Evolutionary conservation across 2,113 vertebrate genomes (phyloP).

Genomic region (Gambusia affinis): DNA sequence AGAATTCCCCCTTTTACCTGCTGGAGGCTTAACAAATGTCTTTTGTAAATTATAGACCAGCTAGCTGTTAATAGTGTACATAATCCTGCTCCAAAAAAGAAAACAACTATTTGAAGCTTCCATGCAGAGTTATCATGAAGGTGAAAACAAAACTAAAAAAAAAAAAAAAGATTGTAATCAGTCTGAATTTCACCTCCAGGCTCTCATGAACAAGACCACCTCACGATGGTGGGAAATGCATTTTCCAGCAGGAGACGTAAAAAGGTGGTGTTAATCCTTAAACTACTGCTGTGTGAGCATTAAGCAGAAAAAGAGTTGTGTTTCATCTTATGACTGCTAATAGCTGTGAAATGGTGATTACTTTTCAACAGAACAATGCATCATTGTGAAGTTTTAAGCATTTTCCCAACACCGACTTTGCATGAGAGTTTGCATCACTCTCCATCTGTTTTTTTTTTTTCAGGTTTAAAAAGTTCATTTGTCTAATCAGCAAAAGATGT

Average conservation of each 20-base stretch:
- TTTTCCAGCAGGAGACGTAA: conserved; percentile 16
- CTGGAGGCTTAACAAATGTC: conserved; percentile 9
- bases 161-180: conserved; percentile 42
- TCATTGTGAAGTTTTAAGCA: conserved; percentile 1
- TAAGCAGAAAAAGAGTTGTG: conserved; percentile 2
- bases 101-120: conserved; percentile 67
- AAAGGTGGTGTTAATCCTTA: conserved; percentile 38
- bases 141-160: conserved; percentile 55
- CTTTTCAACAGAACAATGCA: conserved; percentile 22
- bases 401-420: conserved; percentile 17
- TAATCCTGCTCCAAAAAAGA: conserved; percentile 52
- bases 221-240: conserved; percentile 61
- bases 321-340: conserved; percentile 34
- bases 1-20: conserved; percentile 52
- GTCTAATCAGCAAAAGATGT: neutral
- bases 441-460: neutral
- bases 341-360: conserved; percentile 10
- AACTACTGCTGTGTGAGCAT: conserved; percentile 60
- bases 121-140: conserved; percentile 50
- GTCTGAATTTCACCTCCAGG: conserved; percentile 37
- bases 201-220: conserved; percentile 54
- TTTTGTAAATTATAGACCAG: conserved; percentile 41
- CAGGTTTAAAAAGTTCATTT: neutral
- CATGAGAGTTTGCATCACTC: neutral
- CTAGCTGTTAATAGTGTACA: conserved; percentile 29